Percentiles rank a stretch among this genome's conserved stretches.
These are phyloP conservation scores for Macaca nemestrina DNA, from an alignment of 2,113 vertebrate genomes.

Conservation along the genomic window DNA sequence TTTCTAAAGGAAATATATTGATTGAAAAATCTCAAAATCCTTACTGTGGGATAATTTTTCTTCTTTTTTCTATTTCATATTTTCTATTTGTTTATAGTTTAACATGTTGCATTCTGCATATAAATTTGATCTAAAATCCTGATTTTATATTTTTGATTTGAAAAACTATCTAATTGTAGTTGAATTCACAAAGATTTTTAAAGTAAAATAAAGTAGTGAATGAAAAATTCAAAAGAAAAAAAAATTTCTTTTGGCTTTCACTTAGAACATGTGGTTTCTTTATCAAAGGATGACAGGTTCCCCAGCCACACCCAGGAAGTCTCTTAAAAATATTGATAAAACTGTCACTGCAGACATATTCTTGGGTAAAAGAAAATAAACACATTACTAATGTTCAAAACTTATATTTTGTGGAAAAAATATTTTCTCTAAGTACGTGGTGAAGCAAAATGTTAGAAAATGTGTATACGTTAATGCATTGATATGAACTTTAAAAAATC, in stretches of 20 bases:
- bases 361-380: constrained; percentile 17
- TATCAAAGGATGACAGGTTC: constrained; percentile 55
- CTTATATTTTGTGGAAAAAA: constrained; percentile 8
- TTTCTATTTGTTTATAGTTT: constrained; percentile 3
- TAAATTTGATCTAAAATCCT: neutral
- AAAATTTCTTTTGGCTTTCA: neutral
- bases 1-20: neutral
- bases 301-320: constrained; percentile 54
- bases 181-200: neutral
- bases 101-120: neutral
- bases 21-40: neutral
- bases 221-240: neutral
- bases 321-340: constrained; percentile 66
- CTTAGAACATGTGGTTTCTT: neutral
- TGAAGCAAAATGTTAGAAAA: constrained; percentile 39
- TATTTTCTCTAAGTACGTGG: neutral
- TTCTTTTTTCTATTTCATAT: neutral
- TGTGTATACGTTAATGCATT: neutral
- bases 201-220: neutral
- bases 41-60: neutral
- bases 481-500: neutral
- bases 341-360: neutral
- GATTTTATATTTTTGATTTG: constrained; percentile 44
- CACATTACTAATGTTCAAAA: neutral
- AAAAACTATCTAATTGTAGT: neutral